Evolutionary conservation across 2,113 vertebrate species (phyloP), one percentile per base, ranked within the genome.

Genomic region (Variabilichromis moorii): DNA sequence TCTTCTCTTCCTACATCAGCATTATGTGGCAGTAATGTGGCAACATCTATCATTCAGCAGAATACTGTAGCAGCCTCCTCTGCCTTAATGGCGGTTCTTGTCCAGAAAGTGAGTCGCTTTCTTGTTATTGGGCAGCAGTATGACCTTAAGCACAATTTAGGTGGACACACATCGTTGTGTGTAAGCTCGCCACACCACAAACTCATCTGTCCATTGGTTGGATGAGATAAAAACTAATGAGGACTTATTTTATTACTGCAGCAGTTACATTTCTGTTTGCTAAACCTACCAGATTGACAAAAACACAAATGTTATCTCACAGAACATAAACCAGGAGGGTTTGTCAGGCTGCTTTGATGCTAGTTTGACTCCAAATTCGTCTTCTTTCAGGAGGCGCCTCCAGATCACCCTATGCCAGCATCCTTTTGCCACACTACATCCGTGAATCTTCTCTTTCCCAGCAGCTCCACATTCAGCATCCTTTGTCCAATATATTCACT

Each of bases 321-420:
- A 73, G n/a, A 42, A 42, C 13, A 26, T 8, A 45, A 24, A 73
- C n/a, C 21, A 73, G 1, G 5, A 3, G 12, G 13, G 66, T 73
- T 42, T 3, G 37, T 73, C 37, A 14, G 21, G 66, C 21, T 42
- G 40, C 37, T 73, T 3, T 42, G 37, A 40, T 24, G 66, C 21
- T 45, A 71, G 66, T 45, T 71, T 71, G 13, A 42, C 33, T 68
- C 63, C 6, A 35, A 37, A 68, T 68, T 13, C 0, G 3, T 68
- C 33, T 68, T 68, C 33, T 68, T 68, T 68, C 2, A 68, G 4
- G 33, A 12, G 33, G 63, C 11, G 2, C 55, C 28, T 61, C 57
- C 59, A 40, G 2, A 13, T 68, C 63, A 68, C 3, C 0, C 33
- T 0, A 37, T 66, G 0, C 2, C 63, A 40, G 19, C 19, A 21